Evolutionary conservation across 2,113 vertebrate genomes (phyloP).

Genomic region (Myotis yumanensis): DNA sequence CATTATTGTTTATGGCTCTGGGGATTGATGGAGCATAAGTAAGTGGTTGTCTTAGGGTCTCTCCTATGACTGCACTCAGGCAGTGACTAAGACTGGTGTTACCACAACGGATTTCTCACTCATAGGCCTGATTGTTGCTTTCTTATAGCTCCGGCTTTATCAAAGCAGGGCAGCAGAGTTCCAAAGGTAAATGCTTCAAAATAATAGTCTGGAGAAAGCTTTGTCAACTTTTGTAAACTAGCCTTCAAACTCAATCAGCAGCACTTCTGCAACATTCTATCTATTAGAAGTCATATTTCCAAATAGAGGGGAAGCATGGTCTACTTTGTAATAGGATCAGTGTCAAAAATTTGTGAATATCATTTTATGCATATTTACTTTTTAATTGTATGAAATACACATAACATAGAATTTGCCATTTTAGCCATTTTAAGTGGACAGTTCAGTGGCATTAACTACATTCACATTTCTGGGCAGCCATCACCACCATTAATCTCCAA

Average conservation of each 20-base stretch:
- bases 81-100: neutral
- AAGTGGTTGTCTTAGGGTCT: neutral
- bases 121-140: rapidly evolving
- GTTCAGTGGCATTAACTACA: neutral
- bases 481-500: neutral
- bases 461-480: neutral
- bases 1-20: neutral
- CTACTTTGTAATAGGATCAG: neutral
- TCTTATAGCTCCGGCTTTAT: neutral
- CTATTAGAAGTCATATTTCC: neutral
- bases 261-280: neutral
- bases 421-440: neutral
- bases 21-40: neutral
- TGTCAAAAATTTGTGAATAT: neutral
- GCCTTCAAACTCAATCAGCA: neutral
- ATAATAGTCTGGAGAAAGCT: neutral
- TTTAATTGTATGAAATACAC: neutral
- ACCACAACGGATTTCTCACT: neutral
- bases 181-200: neutral
- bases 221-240: neutral
- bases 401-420: neutral
- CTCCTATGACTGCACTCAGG: neutral
- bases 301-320: neutral
- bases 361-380: neutral
- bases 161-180: neutral